Conservation (phyloP, 2,888 invertebrate genomes). For the Lapara coniferarum region DNA sequence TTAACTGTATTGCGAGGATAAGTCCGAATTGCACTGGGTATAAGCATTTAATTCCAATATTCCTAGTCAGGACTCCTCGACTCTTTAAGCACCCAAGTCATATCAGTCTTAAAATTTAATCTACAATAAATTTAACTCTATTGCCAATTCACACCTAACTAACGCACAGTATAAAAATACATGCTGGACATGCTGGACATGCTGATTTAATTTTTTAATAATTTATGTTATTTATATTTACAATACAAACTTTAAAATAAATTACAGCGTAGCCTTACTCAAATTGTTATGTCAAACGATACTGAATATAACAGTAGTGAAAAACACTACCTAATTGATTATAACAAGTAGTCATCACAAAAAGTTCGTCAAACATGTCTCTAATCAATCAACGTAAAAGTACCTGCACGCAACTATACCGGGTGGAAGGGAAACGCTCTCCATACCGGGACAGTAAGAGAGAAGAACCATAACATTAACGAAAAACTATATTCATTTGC, state of each 20-base stretch:
- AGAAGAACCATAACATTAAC: too few species aligned
- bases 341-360: not conserved
- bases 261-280: not conserved
- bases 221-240: slow-evolving; percentile 4
- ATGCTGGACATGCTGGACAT: slow-evolving; percentile 31
- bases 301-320: not conserved
- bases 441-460: too few species aligned
- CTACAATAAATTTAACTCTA: slow-evolving; percentile 32
- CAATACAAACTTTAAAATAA: not conserved
- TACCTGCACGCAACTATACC: not conserved
- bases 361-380: not conserved
- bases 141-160: slow-evolving; percentile 26
- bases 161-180: slow-evolving; percentile 30
- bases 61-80: slow-evolving; percentile 7
- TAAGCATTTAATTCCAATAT: slow-evolving; percentile 3
- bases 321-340: not conserved
- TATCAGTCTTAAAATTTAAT: slow-evolving; percentile 62
- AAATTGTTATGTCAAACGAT: not conserved
- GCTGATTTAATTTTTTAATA: not conserved
- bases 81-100: slow-evolving; percentile 58
- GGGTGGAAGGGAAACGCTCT: too few species aligned
- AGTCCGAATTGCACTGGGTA: not conserved
- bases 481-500: too few species aligned
- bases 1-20: not conserved
- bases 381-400: not conserved